These are phyloP conservation scores for Neomicropteryx cornuta DNA, from an alignment of 1,140 invertebrate species.

Conservation along the genomic window DNA sequence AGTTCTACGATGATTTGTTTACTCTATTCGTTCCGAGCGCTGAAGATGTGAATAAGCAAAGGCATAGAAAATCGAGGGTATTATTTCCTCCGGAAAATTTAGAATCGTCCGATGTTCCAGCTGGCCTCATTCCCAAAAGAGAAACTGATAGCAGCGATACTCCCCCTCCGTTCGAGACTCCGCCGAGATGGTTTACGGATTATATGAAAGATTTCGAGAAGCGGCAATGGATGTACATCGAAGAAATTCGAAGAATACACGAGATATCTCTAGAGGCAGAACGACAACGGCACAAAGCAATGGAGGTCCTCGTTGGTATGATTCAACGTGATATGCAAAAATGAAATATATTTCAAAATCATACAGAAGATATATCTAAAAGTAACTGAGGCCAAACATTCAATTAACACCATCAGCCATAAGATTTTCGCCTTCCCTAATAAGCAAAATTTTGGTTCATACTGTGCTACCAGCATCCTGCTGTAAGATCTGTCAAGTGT, in stretches of 20 bases:
- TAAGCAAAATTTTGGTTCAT: too few species aligned
- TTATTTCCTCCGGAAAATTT: slow-evolving; percentile 1
- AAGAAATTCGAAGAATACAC: slow-evolving; percentile 1
- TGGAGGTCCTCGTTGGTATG: slow-evolving; percentile 1
- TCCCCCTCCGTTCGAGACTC: not conserved
- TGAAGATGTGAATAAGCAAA: slow-evolving; percentile 1
- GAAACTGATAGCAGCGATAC: not conserved
- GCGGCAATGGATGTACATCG: slow-evolving; percentile 1
- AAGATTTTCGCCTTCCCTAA: too few species aligned
- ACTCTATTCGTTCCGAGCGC: slow-evolving; percentile 3
- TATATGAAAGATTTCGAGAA: slow-evolving; percentile 6
- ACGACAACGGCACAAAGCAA: slow-evolving; percentile 2
- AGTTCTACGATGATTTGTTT: slow-evolving; percentile 6
- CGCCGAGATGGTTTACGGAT: slow-evolving; percentile 4
- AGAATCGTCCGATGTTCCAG: not conserved
- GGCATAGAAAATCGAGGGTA: slow-evolving; percentile 6
- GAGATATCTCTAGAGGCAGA: slow-evolving; percentile 2
- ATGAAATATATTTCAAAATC: too few species aligned
- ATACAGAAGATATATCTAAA: too few species aligned
- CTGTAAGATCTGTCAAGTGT: too few species aligned
- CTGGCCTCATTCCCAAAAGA: not conserved
- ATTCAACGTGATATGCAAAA: too few species aligned
- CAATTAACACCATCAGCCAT: too few species aligned
- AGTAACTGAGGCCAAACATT: too few species aligned
- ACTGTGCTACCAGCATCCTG: too few species aligned